These are phyloP conservation scores for Parnassius apollo DNA, from an alignment of 2,888 invertebrate genomes.

Conservation along the genomic window DNA sequence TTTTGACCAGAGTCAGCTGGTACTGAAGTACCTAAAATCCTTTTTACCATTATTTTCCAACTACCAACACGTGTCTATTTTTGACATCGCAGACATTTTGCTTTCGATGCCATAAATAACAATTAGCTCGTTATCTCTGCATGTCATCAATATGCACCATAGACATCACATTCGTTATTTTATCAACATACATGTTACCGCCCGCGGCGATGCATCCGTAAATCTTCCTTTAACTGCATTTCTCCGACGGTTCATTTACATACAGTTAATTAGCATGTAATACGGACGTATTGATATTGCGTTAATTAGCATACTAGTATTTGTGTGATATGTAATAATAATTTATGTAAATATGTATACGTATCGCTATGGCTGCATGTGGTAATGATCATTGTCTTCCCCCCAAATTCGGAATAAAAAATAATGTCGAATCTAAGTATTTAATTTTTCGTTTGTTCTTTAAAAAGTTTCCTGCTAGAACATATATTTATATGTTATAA, in stretches of 20 bases:
- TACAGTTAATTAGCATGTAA: constrained; percentile 23
- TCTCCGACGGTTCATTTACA: constrained; percentile 19
- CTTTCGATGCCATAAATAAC: constrained; percentile 15
- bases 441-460: too few relatives aligned
- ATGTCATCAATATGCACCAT: constrained; percentile 1
- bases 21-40: too few relatives aligned
- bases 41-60: too few relatives aligned
- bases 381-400: too few relatives aligned
- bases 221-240: constrained; percentile 22
- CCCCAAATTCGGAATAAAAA: too few relatives aligned
- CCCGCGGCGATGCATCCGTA: constrained; percentile 23
- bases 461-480: too few relatives aligned
- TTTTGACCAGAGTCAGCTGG: too few relatives aligned
- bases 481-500: too few relatives aligned
- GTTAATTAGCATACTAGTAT: constrained; percentile 16
- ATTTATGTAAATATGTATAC: too few relatives aligned
- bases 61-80: neutral
- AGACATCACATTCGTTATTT: constrained; percentile 1
- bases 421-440: too few relatives aligned
- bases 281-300: constrained; percentile 20
- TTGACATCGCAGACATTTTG: neutral
- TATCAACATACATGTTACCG: constrained; percentile 17
- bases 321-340: neutral
- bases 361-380: too few relatives aligned
- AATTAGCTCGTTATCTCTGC: constrained; percentile 12